A percentile compares a stretch with the other conserved stretches of the same genome.
phyloP scores from a whole-genome alignment of 2,797 vertebrate species.

The Rhinatrema bivittatum region DNA sequence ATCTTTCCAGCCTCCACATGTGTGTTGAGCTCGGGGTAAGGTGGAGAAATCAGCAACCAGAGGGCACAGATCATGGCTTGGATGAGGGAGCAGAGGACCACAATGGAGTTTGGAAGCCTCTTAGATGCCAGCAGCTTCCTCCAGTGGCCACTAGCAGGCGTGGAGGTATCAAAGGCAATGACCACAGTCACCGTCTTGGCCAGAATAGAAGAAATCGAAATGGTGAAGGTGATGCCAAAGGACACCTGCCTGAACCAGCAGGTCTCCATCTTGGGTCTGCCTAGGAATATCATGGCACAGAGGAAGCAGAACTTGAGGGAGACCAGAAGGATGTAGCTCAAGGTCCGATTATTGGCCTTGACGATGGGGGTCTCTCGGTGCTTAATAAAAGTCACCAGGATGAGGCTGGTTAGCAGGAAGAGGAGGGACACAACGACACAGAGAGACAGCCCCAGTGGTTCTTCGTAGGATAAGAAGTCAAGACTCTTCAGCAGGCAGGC shows the following conservation, averaged over 20 bases:
- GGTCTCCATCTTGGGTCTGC: background rate
- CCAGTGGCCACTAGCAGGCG: background rate
- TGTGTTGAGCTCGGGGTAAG: conserved; percentile 1
- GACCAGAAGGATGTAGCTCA: too few relatives aligned
- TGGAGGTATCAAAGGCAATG: conserved; percentile 7
- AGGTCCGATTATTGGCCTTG: too few relatives aligned
- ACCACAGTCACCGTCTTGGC: conserved; percentile 7
- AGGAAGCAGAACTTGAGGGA: conserved; percentile 1
- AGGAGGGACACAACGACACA: too few relatives aligned
- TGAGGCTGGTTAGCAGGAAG: too few relatives aligned
- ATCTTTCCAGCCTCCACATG: background rate
- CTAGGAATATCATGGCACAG: conserved; percentile 2
- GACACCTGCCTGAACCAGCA: background rate
- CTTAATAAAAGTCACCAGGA: too few relatives aligned
- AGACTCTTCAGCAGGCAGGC: too few relatives aligned
- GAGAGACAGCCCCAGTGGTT: too few relatives aligned
- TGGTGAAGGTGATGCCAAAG: background rate
- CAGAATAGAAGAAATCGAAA: conserved; percentile 2
- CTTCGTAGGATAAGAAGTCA: too few relatives aligned
- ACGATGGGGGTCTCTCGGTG: too few relatives aligned
- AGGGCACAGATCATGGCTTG: background rate
- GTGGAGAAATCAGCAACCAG: conserved; percentile 1
- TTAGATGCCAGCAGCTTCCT: background rate
- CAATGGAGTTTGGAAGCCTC: background rate
- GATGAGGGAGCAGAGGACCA: background rate